These are phyloP conservation scores for Euglossa dilemma DNA, from an alignment of 1,140 invertebrate species.

Conservation along the genomic window DNA sequence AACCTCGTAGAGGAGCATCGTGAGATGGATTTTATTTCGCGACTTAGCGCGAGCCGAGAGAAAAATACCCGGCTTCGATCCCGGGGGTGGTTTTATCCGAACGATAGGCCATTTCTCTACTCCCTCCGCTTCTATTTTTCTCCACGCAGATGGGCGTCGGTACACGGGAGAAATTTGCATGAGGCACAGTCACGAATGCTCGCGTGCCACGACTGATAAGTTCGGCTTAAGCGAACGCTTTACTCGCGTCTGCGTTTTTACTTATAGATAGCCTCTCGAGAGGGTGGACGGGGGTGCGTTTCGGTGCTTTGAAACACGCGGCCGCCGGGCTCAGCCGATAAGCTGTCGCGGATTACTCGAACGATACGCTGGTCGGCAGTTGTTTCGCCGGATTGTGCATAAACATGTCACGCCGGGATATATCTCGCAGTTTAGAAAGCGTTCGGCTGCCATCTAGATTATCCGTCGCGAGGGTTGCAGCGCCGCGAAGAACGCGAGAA, in stretches of 20 bases:
- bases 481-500: too few species aligned
- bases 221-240: conserved; percentile 54
- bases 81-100: conserved; percentile 50
- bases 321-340: conserved; percentile 1
- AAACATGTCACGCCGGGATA: neutral
- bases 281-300: too few species aligned
- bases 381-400: neutral
- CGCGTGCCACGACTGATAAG: conserved; percentile 73
- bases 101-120: conserved; percentile 46
- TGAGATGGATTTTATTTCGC: conserved; percentile 68
- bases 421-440: neutral
- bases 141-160: conserved; percentile 14
- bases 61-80: conserved; percentile 47
- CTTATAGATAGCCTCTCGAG: conserved; percentile 9
- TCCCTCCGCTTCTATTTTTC: neutral
- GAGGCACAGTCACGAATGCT: conserved; percentile 54
- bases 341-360: conserved; percentile 6
- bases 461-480: neutral
- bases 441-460: neutral
- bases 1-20: conserved; percentile 1
- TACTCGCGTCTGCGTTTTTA: conserved; percentile 45
- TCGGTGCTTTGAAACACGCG: neutral
- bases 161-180: conserved; percentile 68
- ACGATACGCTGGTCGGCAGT: conserved; percentile 11
- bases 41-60: conserved; percentile 59